Base-by-base conservation (phyloP, 2,888 invertebrate species). In the Gortyna flavago region DNA sequence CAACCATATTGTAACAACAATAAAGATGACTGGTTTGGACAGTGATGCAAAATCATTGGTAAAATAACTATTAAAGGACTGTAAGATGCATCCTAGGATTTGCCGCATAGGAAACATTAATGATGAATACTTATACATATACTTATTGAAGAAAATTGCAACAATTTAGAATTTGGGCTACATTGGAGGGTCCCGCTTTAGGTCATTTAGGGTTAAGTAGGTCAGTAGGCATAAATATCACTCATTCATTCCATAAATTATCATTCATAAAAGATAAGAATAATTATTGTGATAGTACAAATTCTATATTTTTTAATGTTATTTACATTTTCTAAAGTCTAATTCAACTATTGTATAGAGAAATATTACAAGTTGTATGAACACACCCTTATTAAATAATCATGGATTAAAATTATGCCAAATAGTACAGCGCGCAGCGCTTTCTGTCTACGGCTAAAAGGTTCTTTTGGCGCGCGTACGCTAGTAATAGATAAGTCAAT, bases 201-300 rank as follows among this genome's bases (percentile, higher is more conserved):
- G 35, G 9, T 62, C 32, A 35, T 35, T 62, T 62, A 62, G 62
- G 21, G 5, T 48, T 41, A 41, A 13, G 13, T 72, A 35, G 6
- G 18, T 21, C n/a, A n/a, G 21, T 51, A 51, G 35, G 21, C 29
- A 65, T 35, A 35, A 69, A 51, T 69, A 25, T 38, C 57, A 69
- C 18, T 38, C 25, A 70, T 51, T 72, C 72, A 73, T 73, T 73
- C 73, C 72, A 71, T 72, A 25, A 32, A 65, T 21, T 71, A 11
- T 38, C 73, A 71, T 71, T 25, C 72, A 25, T 72, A 32, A 3
- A 59, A 35, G 1, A n/a, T 77, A 57, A 69, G 78, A 32, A 32
- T 41, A 61, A 61, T 25, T 51, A 54, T 71, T 79, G 79, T 79
- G 72, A 79, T 79, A 79, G 35, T 54, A 79, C 25, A 71, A 35